Evolutionary conservation across 1,140 invertebrate species (phyloP).

Genomic region (Choristoneura fumiferana): DNA sequence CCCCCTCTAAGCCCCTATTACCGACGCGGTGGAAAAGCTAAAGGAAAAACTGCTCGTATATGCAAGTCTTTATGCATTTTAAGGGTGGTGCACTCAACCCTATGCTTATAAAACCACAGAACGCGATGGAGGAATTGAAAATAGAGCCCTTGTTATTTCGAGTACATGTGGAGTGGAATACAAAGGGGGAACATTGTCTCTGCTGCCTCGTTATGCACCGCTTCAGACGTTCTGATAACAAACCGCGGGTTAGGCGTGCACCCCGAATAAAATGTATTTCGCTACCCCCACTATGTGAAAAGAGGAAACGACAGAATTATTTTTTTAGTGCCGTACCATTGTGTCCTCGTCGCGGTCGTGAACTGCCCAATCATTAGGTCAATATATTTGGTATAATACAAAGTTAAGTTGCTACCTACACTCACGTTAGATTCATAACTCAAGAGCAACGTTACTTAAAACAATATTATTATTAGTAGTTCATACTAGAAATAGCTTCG

Average conservation of each 20-base stretch:
- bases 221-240: constrained; percentile 53
- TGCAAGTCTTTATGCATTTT: constrained; percentile 50
- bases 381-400: too few relatives aligned
- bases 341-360: not conserved
- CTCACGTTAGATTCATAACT: too few relatives aligned
- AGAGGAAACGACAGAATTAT: not conserved
- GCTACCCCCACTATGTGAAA: not conserved
- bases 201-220: constrained; percentile 41
- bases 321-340: not conserved
- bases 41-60: constrained; percentile 42
- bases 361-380: too few relatives aligned
- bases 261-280: constrained; percentile 9
- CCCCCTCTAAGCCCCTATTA: constrained; percentile 13
- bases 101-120: constrained; percentile 53
- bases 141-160: constrained; percentile 70
- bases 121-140: constrained; percentile 66
- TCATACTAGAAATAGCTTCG: too few relatives aligned
- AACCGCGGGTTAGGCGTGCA: constrained; percentile 32
- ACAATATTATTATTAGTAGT: too few relatives aligned
- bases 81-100: constrained; percentile 37
- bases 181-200: constrained; percentile 61
- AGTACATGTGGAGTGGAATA: constrained; percentile 62
- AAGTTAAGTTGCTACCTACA: too few relatives aligned
- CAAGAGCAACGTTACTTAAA: too few relatives aligned
- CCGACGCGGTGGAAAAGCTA: constrained; percentile 13